Base-by-base conservation (phyloP, 2,888 invertebrate genomes). In the Stomorhina lunata region DNA sequence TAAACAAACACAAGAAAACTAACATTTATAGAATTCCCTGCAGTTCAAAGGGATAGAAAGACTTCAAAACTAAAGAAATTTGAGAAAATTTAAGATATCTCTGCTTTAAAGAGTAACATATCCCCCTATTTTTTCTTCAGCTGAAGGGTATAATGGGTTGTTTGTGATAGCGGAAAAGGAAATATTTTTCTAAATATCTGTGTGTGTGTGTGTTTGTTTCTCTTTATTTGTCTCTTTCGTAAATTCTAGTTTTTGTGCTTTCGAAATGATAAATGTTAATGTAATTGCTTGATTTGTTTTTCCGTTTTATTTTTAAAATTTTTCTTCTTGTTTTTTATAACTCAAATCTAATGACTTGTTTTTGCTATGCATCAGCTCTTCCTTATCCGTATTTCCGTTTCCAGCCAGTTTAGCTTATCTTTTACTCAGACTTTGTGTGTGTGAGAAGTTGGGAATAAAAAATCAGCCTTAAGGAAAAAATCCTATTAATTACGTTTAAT, bases 191-290 rank as follows among this genome's bases (percentile, higher is more conserved):
- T 69, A 9, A 53, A 20, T 25, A 48, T 61, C 22, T 20, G 43
- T 43, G 50, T 77, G 34, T 40, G 48, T 15, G 22, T 40, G 17
- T 55, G 75, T 77, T 78, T 81, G 66, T 79, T 79, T 83, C 65
- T 75, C 57, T 68, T 68, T 15, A 37, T 55, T 61, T 20, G 25
- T 34, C 48, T 45, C 1, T 34, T 32, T 9, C 32, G n/a, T n/a
- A n/a, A n/a, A n/a, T n/a, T n/a, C n/a, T n/a, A n/a, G n/a, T 43
- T n/a, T 43, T 57, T 20, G 17, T 57, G 9, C 40, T 29, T 57
- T 72, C 32, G 59, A 77, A 57, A 78, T 81, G 81, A 81, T 81
- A 81, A 81, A 77, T 73, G 68, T 63, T 81, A 77, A 81, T 81
- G 77, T 78, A 81, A 78, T 81, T 81, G 68, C 81, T 63, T 81